Percentiles rank a stretch among this genome's conserved stretches.
These are phyloP conservation scores for Anguilla anguilla DNA, from an alignment of 2,797 vertebrate species.

Conservation along the genomic window DNA sequence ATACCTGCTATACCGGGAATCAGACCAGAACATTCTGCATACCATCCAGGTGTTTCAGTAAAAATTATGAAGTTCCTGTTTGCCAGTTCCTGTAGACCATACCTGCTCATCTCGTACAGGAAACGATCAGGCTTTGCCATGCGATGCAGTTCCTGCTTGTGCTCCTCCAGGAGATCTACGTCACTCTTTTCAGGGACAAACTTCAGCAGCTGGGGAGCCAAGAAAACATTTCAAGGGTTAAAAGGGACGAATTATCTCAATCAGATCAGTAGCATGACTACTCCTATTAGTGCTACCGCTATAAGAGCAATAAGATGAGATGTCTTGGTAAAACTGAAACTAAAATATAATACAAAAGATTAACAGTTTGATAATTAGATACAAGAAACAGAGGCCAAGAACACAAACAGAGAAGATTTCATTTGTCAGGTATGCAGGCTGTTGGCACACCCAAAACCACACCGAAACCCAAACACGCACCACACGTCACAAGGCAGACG, in stretches of 20 bases:
- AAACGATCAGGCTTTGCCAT: constrained; percentile 97
- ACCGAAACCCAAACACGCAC: background rate
- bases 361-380: background rate
- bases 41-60: background rate
- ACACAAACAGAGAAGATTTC: background rate
- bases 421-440: background rate
- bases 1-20: background rate
- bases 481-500: background rate
- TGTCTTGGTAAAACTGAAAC: background rate
- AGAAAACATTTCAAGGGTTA: background rate
- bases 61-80: background rate
- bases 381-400: background rate
- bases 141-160: constrained; percentile 94
- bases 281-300: background rate
- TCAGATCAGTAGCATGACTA: background rate
- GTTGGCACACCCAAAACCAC: background rate
- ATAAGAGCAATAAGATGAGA: background rate
- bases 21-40: background rate
- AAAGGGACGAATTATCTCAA: background rate
- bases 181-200: constrained; percentile 96
- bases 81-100: constrained; percentile 26
- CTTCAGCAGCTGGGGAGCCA: constrained; percentile 83
- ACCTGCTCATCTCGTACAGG: constrained; percentile 97
- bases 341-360: background rate
- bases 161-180: constrained; percentile 93